Conservation (phyloP, 2,113 vertebrate genomes). For the Salvelinus namaycush region DNA sequence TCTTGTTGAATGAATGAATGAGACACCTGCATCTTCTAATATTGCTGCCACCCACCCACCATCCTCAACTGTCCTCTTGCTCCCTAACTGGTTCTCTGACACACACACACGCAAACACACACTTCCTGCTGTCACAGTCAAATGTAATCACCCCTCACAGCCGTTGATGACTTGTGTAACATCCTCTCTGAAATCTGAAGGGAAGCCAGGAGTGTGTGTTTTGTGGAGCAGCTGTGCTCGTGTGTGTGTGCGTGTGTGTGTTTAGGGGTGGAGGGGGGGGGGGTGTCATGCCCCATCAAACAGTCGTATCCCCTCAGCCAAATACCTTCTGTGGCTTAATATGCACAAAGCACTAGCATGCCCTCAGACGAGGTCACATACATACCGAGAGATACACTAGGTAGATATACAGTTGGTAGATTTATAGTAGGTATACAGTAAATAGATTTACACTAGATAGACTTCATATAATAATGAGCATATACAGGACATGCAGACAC, state of each 20-base stretch:
- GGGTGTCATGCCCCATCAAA: background rate
- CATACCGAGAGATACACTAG: too few relatives aligned
- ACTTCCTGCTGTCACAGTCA: constrained; percentile 43
- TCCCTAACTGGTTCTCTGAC: background rate
- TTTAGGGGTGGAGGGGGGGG: background rate
- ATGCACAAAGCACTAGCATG: too few relatives aligned
- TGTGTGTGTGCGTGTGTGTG: background rate
- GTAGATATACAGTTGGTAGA: too few relatives aligned
- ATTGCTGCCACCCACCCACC: background rate
- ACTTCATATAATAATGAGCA: too few relatives aligned
- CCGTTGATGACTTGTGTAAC: constrained; percentile 57
- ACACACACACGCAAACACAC: background rate
- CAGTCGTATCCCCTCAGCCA: too few relatives aligned
- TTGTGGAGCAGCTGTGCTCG: background rate
- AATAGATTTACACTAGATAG: too few relatives aligned
- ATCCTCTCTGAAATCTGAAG: constrained; percentile 42
- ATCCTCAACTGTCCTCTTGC: background rate
- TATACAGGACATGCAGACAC: background rate
- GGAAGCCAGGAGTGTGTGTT: background rate
- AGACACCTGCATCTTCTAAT: background rate
- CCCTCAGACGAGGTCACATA: too few relatives aligned
- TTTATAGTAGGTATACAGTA: too few relatives aligned
- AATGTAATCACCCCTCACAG: constrained; percentile 38
- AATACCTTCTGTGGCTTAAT: too few relatives aligned
- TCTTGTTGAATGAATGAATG: background rate